Evolutionary conservation across 2,888 invertebrate genomes (phyloP).

Genomic region (Furcula furcula): DNA sequence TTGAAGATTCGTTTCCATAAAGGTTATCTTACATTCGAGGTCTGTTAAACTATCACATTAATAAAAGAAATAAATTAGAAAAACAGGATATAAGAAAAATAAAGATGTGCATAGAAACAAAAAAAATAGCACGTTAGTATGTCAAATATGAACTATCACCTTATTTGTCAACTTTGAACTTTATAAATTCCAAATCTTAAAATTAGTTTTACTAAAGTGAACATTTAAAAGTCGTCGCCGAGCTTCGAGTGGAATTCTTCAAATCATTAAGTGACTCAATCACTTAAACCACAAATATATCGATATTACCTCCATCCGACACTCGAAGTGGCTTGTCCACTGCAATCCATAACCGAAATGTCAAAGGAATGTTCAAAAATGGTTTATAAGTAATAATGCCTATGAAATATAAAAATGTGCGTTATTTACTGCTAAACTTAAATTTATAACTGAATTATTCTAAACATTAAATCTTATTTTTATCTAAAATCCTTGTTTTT

Average conservation of each 20-base stretch:
- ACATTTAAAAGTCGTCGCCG: conserved; percentile 30
- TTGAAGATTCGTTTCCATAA: conserved; percentile 66
- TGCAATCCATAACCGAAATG: conserved; percentile 69
- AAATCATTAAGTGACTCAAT: conserved; percentile 15
- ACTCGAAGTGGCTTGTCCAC: conserved; percentile 39
- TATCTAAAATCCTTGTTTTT: conserved; percentile 72
- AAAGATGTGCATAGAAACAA: conserved; percentile 62
- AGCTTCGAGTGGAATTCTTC: conserved; percentile 26
- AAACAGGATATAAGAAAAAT: conserved; percentile 67
- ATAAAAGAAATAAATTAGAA: conserved; percentile 75
- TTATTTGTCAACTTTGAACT: conserved; percentile 78
- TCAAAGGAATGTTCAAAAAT: conserved; percentile 80
- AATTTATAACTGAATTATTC: conserved; percentile 79
- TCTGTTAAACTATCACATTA: conserved; percentile 72
- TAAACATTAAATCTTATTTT: conserved; percentile 73
- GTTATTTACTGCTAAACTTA: conserved; percentile 78
- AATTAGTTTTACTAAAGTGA: conserved; percentile 68
- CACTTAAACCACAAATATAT: not conserved
- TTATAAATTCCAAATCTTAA: conserved; percentile 73
- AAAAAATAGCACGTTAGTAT: conserved; percentile 71
- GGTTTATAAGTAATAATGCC: conserved; percentile 81
- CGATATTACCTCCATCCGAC: conserved; percentile 9
- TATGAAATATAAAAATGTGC: conserved; percentile 77
- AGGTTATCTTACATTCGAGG: conserved; percentile 71
- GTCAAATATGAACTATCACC: conserved; percentile 35